Evolutionary conservation across 2,797 vertebrate genomes (phyloP).

Genomic region (Denticeps clupeoides): DNA sequence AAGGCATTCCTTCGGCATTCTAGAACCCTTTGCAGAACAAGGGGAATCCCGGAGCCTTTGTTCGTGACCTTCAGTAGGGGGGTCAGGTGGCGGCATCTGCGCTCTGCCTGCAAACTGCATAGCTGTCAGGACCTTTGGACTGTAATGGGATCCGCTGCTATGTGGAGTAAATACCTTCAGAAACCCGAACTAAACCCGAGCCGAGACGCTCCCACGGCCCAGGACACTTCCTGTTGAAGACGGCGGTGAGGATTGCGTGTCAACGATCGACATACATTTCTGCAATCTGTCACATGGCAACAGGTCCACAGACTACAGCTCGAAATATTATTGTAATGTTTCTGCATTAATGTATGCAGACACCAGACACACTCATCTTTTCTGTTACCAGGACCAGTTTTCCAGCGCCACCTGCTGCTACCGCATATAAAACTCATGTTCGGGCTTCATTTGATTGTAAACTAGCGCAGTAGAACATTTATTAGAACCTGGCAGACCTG

Average conservation of each 20-base stretch:
- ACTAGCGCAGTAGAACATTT: too few relatives aligned
- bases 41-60: constrained; percentile 38
- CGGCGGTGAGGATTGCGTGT: constrained; percentile 13
- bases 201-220: constrained; percentile 24
- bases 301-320: too few relatives aligned
- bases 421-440: too few relatives aligned
- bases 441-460: too few relatives aligned
- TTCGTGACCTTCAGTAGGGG: constrained; percentile 18
- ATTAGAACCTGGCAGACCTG: too few relatives aligned
- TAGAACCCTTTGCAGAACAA: constrained; percentile 9
- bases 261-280: constrained; percentile 30
- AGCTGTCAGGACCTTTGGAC: constrained; percentile 35
- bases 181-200: constrained; percentile 30
- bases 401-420: too few relatives aligned
- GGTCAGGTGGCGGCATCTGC: constrained; percentile 41
- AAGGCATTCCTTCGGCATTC: constrained; percentile 24
- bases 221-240: constrained; percentile 17
- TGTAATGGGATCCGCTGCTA: constrained; percentile 34
- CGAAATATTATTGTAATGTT: too few relatives aligned
- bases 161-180: constrained; percentile 34
- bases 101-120: constrained; percentile 24
- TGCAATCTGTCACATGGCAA: too few relatives aligned
- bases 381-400: too few relatives aligned
- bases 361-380: too few relatives aligned
- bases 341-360: too few relatives aligned